These are phyloP conservation scores for Andrena hattorfiana DNA, from an alignment of 2,888 invertebrate genomes.

Conservation along the genomic window DNA sequence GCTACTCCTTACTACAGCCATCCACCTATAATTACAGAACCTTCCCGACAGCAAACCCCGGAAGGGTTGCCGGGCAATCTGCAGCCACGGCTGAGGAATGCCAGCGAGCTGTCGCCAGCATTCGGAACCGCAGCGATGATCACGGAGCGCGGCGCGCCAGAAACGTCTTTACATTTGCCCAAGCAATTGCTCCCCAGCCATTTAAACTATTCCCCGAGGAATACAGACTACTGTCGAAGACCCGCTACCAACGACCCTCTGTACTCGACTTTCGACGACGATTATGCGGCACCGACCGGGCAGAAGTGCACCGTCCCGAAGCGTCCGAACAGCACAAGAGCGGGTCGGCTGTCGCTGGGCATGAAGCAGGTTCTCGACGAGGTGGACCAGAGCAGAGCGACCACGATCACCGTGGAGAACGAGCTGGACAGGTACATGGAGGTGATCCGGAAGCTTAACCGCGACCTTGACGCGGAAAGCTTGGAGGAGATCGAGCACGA, in stretches of 20 bases:
- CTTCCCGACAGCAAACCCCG: not conserved
- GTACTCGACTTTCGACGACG: slow-evolving; percentile 25
- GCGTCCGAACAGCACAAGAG: too few relatives aligned
- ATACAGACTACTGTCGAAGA: slow-evolving; percentile 2
- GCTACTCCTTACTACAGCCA: not conserved
- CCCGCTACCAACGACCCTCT: slow-evolving; percentile 8
- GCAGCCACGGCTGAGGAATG: not conserved
- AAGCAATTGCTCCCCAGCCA: slow-evolving; percentile 28
- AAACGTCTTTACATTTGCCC: not conserved
- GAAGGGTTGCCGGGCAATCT: not conserved
- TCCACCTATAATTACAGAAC: not conserved
- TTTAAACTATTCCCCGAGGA: slow-evolving; percentile 16
- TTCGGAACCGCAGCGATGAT: not conserved
- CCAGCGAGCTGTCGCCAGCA: not conserved
- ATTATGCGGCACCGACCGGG: slow-evolving; percentile 22
- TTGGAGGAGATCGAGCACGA: slow-evolving; percentile 76
- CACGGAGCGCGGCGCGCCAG: not conserved
- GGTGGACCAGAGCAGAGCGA: slow-evolving; percentile 30
- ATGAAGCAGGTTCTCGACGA: not conserved
- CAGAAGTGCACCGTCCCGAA: not conserved
- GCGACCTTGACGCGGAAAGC: slow-evolving; percentile 67
- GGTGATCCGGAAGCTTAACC: slow-evolving; percentile 77
- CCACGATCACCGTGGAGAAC: slow-evolving; percentile 64
- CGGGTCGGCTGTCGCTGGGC: not conserved
- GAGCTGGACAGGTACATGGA: slow-evolving; percentile 79